Percentiles rank a stretch among this genome's conserved stretches.
These are phyloP conservation scores for Lamellibrachia luymesi DNA, from an alignment of 1,140 invertebrate species.

Conservation along the genomic window DNA sequence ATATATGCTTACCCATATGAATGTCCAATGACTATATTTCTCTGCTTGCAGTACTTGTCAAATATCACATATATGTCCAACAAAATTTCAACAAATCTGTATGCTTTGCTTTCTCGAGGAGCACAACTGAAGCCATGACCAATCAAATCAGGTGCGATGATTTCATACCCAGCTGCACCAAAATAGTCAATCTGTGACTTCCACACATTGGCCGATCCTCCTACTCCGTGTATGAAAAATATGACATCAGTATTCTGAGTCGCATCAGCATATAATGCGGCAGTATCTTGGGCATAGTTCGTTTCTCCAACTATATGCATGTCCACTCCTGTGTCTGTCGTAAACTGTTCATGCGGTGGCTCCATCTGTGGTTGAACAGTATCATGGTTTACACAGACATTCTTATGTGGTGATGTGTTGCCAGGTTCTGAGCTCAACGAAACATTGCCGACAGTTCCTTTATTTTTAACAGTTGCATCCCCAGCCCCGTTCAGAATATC, in stretches of 20 bases:
- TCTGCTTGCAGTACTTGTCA: conserved; percentile 61
- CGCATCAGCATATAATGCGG: neutral
- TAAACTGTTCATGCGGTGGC: neutral
- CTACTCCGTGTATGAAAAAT: conserved; percentile 74
- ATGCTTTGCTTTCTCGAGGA: conserved; percentile 62
- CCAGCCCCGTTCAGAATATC: neutral
- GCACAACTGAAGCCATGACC: conserved; percentile 72
- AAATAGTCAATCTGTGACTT: conserved; percentile 67
- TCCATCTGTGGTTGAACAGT: neutral
- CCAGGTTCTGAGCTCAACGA: neutral
- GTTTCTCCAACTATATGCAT: neutral
- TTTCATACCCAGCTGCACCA: conserved; percentile 65
- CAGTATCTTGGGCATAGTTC: neutral
- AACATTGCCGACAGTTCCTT: neutral
- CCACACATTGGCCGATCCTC: conserved; percentile 71
- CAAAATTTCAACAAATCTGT: conserved; percentile 68
- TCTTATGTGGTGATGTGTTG: neutral
- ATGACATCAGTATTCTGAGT: conserved; percentile 42
- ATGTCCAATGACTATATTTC: conserved; percentile 64
- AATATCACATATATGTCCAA: conserved; percentile 66
- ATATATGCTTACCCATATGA: conserved; percentile 63
- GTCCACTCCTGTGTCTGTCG: neutral
- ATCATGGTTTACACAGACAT: neutral
- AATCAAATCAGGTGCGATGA: conserved; percentile 70
- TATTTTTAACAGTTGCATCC: neutral